Base-by-base conservation (phyloP, 2,797 vertebrate genomes). In the Tapera naevia region DNA sequence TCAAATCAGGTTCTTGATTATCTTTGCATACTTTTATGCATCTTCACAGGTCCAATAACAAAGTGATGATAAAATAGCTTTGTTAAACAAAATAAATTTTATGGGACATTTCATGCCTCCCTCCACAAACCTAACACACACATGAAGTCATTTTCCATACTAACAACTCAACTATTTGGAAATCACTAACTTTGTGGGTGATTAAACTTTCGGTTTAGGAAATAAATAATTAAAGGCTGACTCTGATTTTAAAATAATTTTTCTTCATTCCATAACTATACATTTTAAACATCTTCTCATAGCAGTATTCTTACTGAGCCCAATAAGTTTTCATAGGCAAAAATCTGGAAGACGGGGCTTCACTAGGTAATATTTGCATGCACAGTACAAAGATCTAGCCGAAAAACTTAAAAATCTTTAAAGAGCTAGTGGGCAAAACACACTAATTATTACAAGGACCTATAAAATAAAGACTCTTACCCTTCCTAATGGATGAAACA, bases 1-100 rank as follows among this genome's bases (percentile, higher is more conserved):
- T 96, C 94, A 95, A 88, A 92, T 92, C 81, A 94, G 67, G 60
- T 96, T 97, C 88, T 96, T 97, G 89, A 96, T 95, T 97, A 96
- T 93, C 75, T 94, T 86, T 89, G 76, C 33, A 24, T 89, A 94
- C 88, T 92, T 96, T 96, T 94, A 70, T 89, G 65, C 86, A 95
- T 95, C 87, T 94, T 86, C 89, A 89, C 76, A 96, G 33, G 89
- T 79, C 94, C 90, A 97, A 96, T 95, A 96, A 81, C 78, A 97
- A 97, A 94, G 73, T 84, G 86, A 96, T 96, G 93, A 96, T 95
- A 96, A 96, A 97, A 94, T 39, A 91, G 84, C 71, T 91, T 95
- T 87, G 78, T 92, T 93, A 94, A 97, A 96, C 60, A 92, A 95
- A 96, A 89, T 84, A 13, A 83, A 50, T 37, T 72, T 80, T 71